A percentile compares a stretch with the other conserved stretches of the same genome.
Conservation (phyloP, 2,888 invertebrate genomes). For the Fabriciana adippe region DNA sequence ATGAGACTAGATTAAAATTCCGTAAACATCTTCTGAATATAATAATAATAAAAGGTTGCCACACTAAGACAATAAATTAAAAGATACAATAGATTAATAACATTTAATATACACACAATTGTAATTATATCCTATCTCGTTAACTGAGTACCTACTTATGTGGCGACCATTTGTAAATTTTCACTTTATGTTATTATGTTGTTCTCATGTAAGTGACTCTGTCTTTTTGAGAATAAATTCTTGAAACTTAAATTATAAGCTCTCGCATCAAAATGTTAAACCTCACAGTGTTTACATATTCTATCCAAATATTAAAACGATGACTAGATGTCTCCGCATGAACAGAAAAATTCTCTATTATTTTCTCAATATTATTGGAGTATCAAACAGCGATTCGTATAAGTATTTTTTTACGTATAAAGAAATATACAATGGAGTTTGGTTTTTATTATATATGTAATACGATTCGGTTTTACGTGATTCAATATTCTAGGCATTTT, state of each 20-base stretch:
- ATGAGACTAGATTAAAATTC: neutral
- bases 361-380: slow-evolving; percentile 73
- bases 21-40: neutral
- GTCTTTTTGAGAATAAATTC: slow-evolving; percentile 3
- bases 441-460: neutral
- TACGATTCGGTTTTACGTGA: slow-evolving; percentile 15
- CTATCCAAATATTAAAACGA: neutral
- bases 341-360: slow-evolving; percentile 64
- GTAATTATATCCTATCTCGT: too few species aligned
- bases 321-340: slow-evolving; percentile 49
- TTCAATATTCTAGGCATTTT: slow-evolving; percentile 15
- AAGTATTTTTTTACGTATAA: slow-evolving; percentile 43
- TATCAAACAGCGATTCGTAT: slow-evolving; percentile 67
- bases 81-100: too few species aligned
- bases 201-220: neutral
- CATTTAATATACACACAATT: too few species aligned
- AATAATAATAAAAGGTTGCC: neutral
- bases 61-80: too few species aligned
- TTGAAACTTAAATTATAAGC: slow-evolving; percentile 1
- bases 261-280: neutral
- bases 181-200: neutral
- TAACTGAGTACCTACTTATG: neutral
- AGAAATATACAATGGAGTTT: slow-evolving; percentile 16
- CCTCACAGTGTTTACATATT: slow-evolving; percentile 1
- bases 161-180: neutral